Base-by-base conservation (phyloP, 2,113 vertebrate species). In the Syngnathoides biaculeatus region DNA sequence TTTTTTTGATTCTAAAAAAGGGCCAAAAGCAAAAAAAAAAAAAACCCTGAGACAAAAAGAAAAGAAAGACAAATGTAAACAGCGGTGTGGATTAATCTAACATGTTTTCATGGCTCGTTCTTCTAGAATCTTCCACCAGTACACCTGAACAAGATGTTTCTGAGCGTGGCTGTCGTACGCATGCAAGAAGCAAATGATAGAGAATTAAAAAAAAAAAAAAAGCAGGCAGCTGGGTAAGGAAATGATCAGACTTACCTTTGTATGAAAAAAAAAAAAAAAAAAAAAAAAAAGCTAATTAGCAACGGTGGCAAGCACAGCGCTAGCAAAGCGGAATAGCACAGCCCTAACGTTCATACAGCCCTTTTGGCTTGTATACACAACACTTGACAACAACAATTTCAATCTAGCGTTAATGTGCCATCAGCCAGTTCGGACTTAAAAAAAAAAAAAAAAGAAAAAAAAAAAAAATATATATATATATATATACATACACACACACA, bases 91-190 rank as follows among this genome's bases (percentile, higher is more conserved):
- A 24, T 75, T 77, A 70, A 85, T 64, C 85, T 88, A 80, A 77
- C 67, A 27, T 65, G 47, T 68, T 62, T 71, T 22, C 30, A n/a
- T 39, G 30, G 17, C 30, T 67, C 61, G 55, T 72, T 74, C 65
- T 64, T 64, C 66, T 26, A 62, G 58, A 81, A 76, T 69, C 75
- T 70, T 86, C 87, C 87, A 90, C 86, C 88, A 82, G 58, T 81
- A 89, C 87, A 87, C 85, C 87, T 78, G 82, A 88, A 85, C 89
- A 91, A 91, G 90, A 93, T 90, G 88, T 88, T 88, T 91, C 83
- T 88, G 82, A 87, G 80, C 70, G 88, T 92, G 91, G 91, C 90
- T 86, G 91, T 91, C 87, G 88, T 68, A 75, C 82, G 71, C 40
- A 48, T 40, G 84, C 81, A 65, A 45, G 4, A 70, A 79, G 59